Conservation (phyloP, 2,797 vertebrate species). For the Pogoniulus pusillus region DNA sequence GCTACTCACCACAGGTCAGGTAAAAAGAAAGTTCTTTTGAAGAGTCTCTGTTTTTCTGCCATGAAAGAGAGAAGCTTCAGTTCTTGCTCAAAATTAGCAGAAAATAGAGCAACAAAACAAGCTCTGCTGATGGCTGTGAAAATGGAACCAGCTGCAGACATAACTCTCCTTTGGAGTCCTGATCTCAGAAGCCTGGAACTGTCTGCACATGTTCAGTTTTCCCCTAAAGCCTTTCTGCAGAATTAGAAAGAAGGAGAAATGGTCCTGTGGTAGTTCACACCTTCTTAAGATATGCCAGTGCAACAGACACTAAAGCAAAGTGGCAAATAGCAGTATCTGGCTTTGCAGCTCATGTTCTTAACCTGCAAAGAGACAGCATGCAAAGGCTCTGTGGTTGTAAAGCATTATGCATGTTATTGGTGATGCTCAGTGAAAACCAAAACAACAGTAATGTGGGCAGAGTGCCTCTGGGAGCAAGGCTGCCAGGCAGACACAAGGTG, state of each 20-base stretch:
- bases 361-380: background rate
- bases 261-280: background rate
- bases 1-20: background rate
- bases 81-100: background rate
- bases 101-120: background rate
- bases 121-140: background rate
- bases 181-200: rapidly evolving
- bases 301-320: background rate
- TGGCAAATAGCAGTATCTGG: background rate
- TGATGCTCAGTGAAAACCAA: constrained; percentile 6
- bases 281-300: background rate
- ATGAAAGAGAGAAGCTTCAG: background rate
- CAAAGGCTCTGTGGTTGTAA: background rate
- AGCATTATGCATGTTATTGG: background rate
- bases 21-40: background rate
- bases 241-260: background rate
- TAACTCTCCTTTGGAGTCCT: background rate
- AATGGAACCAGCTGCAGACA: background rate
- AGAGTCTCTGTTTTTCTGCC: background rate
- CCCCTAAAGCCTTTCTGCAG: background rate
- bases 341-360: background rate
- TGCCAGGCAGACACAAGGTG: background rate
- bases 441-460: background rate
- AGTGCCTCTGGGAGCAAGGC: background rate
- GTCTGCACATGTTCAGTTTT: background rate